Evolutionary conservation across 2,888 invertebrate species (phyloP), one percentile per base, ranked within the genome.

Genomic region (Silvanus unidentatus): DNA sequence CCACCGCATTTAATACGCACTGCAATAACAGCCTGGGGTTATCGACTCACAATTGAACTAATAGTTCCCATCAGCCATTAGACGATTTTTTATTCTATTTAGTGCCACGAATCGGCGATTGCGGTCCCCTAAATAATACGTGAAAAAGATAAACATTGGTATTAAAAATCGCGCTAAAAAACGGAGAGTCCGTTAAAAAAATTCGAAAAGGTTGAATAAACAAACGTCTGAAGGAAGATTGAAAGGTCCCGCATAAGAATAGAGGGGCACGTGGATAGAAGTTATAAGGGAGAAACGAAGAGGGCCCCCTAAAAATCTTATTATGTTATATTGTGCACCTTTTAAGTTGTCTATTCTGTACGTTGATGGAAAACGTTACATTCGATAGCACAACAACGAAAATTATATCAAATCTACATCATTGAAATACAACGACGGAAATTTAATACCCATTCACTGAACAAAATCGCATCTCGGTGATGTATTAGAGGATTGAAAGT

Each of bases 191-290:
- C 62, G 62, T 62, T 63, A 60, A 61, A 63, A 60, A 63, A 60
- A 54, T 9, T 32, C n/a, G 49, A 53, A 55, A 58, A 50, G 52
- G 53, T 48, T 51, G 56, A 53, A 58, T 52, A 59, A 60, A 59
- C 56, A 55, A 37, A 53, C 58, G 55, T 53, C 55, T 54, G 55
- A 43, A 37, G 55, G 50, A 50, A 57, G 59, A 61, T 56, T 58
- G 61, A 60, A 61, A 60, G 65, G 63, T 64, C 67, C 67, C 68
- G 62, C 60, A 65, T 62, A 61, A 64, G 66, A 68, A 65, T 65
- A 59, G 57, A 22, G 22, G 63, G 67, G 69, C 69, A 69, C 69
- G 69, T 69, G 69, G 68, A 63, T 62, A 51, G 45, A 48, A 47
- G 53, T 55, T 48, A 54, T 47, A 45, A 42, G 43, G 44, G 44